A percentile compares a stretch with the other conserved stretches of the same genome.
These are phyloP conservation scores for Scytalopus superciliaris DNA, from an alignment of 2,113 vertebrate species.

Conservation along the genomic window DNA sequence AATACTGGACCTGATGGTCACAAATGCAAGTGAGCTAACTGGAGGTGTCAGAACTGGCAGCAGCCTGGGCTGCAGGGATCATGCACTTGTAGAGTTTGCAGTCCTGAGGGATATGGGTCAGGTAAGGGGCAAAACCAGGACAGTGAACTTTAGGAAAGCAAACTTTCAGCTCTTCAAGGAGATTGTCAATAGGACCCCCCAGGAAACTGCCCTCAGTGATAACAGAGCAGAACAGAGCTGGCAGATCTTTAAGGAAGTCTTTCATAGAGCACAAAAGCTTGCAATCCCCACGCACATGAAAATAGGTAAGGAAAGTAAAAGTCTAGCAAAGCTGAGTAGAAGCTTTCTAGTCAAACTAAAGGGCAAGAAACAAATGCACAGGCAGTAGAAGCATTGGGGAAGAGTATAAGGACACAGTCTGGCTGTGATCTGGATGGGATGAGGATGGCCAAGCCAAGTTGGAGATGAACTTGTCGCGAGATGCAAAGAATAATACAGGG, in stretches of 20 bases:
- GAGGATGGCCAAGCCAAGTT: neutral
- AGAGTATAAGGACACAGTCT: neutral
- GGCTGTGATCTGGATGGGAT: neutral
- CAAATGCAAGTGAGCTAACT: rapidly evolving
- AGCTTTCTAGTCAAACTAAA: neutral
- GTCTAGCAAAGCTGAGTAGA: neutral
- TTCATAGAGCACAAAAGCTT: neutral
- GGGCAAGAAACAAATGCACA: neutral
- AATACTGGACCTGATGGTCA: neutral
- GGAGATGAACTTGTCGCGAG: neutral
- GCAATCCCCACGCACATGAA: neutral
- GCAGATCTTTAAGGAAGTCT: neutral
- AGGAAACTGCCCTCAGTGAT: neutral
- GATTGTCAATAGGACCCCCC: neutral
- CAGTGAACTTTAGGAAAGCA: neutral
- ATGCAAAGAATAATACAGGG: neutral
- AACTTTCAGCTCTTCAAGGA: neutral
- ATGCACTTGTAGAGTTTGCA: neutral
- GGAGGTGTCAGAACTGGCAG: neutral
- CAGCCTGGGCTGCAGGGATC: neutral
- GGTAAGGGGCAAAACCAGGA: neutral
- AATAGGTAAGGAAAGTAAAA: neutral
- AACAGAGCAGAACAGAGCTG: neutral
- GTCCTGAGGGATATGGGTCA: neutral
- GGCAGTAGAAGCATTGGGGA: neutral